These are phyloP conservation scores for Meteorus sp. DNA, from an alignment of 1,140 invertebrate species.

Conservation along the genomic window DNA sequence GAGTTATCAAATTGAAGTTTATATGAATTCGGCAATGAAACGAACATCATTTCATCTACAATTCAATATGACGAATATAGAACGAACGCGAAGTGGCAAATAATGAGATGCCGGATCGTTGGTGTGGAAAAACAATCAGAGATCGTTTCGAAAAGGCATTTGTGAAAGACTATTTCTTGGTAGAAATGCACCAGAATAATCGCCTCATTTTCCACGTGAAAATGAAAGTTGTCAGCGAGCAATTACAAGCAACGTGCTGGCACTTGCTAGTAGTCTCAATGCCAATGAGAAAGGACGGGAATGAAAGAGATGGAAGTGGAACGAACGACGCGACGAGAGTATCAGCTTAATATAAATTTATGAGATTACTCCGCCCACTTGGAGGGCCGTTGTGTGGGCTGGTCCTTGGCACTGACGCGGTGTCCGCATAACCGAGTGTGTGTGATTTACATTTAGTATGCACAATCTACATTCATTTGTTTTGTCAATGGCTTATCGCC, in stretches of 20 bases:
- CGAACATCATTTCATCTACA: too few species aligned
- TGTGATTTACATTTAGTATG: conserved; percentile 18
- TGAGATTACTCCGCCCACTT: conserved; percentile 20
- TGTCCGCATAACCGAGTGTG: conserved; percentile 15
- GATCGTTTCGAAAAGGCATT: background rate
- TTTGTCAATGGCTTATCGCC: background rate
- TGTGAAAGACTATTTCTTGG: background rate
- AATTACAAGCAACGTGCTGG: conserved; percentile 10
- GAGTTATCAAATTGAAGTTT: too few species aligned
- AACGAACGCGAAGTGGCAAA: too few species aligned
- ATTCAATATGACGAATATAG: too few species aligned
- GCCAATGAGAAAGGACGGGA: background rate
- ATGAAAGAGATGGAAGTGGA: background rate
- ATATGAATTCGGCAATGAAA: too few species aligned
- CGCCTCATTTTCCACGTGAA: background rate
- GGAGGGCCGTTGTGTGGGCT: background rate
- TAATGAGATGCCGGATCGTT: too few species aligned
- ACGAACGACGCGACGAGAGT: too few species aligned
- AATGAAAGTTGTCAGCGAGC: background rate
- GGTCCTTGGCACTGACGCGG: conserved; percentile 13
- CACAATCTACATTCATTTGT: conserved; percentile 19
- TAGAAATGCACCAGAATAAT: background rate
- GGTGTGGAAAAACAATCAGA: background rate
- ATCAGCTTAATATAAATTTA: conserved; percentile 27
- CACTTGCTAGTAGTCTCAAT: conserved; percentile 13